phyloP scores from a whole-genome alignment of 2,797 vertebrate species.

The Smutsia temminckii region DNA sequence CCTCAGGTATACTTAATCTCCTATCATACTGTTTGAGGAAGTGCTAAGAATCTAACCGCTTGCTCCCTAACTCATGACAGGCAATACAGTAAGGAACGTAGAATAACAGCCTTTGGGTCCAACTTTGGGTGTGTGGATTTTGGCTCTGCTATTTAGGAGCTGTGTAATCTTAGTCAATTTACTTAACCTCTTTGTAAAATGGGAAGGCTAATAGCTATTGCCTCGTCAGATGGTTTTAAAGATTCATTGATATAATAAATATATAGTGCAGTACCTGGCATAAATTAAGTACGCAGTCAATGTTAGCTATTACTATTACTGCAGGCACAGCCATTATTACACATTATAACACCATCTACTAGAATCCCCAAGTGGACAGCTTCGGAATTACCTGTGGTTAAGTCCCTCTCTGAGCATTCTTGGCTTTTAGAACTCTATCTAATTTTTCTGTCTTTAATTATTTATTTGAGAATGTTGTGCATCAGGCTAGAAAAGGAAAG shows the following conservation, averaged over 20 bases:
- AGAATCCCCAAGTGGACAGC: background rate
- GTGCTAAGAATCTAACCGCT: background rate
- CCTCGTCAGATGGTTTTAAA: background rate
- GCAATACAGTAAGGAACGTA: background rate
- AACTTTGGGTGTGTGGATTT: background rate
- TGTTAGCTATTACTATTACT: background rate
- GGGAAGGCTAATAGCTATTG: background rate
- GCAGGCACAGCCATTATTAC: background rate
- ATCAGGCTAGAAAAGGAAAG: background rate
- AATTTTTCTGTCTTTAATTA: background rate
- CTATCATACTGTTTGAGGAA: background rate
- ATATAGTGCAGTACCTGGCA: background rate
- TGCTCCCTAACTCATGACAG: background rate
- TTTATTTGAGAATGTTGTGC: background rate
- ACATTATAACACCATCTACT: background rate
- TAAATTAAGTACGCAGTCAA: background rate
- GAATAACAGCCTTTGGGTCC: background rate
- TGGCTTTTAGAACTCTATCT: background rate
- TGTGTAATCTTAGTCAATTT: background rate
- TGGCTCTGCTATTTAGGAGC: background rate
- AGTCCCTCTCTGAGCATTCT: background rate
- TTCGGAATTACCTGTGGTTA: background rate
- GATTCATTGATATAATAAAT: background rate
- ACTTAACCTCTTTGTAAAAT: conserved; percentile 21
- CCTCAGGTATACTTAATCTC: background rate